These are phyloP conservation scores for Anas platyrhynchos DNA, from an alignment of 2,113 vertebrate genomes.

Conservation along the genomic window DNA sequence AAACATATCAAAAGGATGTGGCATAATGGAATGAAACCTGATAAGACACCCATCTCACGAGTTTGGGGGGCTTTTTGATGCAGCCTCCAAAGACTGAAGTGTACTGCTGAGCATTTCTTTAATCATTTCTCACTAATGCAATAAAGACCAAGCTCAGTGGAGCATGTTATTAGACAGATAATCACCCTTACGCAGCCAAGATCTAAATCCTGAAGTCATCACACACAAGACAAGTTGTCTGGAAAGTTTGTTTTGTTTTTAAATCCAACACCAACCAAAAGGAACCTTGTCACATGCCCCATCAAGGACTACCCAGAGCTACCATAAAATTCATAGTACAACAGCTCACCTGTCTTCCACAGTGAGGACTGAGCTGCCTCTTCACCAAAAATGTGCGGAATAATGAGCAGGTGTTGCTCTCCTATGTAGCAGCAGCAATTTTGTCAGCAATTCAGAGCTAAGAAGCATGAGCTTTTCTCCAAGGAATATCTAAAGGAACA, in stretches of 20 bases:
- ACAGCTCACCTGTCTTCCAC: not conserved
- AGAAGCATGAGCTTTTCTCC: not conserved
- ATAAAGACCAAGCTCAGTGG: constrained; percentile 42
- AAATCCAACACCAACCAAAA: too few species aligned
- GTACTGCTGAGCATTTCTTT: constrained; percentile 36
- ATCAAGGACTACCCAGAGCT: not conserved
- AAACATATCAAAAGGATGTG: constrained; percentile 31
- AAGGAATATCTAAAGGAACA: not conserved
- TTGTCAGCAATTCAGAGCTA: not conserved
- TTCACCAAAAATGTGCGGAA: not conserved
- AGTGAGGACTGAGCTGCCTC: not conserved
- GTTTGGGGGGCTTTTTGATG: constrained; percentile 36
- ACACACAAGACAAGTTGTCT: constrained; percentile 6
- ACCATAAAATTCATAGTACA: not conserved
- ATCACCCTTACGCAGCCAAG: constrained; percentile 39
- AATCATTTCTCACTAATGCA: constrained; percentile 45
- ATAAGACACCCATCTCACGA: constrained; percentile 11
- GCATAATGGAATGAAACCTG: constrained; percentile 23
- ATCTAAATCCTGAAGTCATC: constrained; percentile 32
- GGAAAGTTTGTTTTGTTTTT: not conserved
- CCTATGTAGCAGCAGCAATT: not conserved
- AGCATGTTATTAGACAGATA: constrained; percentile 63
- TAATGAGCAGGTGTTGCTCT: not conserved
- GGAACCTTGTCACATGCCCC: not conserved
- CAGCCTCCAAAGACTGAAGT: not conserved